These are phyloP conservation scores for Brachionus rubens DNA, from an alignment of 1,140 invertebrate species.

Conservation along the genomic window DNA sequence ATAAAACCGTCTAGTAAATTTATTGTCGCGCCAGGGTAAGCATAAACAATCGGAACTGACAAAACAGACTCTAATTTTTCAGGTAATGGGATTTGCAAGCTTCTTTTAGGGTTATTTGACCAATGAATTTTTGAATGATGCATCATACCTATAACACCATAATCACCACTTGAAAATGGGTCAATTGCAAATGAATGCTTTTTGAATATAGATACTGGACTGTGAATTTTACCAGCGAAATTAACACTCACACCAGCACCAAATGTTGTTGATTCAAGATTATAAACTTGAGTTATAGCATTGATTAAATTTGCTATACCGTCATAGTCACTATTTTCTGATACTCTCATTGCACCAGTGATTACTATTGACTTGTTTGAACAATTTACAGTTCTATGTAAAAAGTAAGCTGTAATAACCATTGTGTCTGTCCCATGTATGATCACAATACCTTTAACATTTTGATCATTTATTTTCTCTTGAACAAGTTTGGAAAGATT, in stretches of 20 bases:
- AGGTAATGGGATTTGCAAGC: conserved; percentile 10
- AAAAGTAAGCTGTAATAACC: conserved; percentile 44
- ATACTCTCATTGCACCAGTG: conserved; percentile 36
- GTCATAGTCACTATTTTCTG: conserved; percentile 37
- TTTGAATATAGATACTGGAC: conserved; percentile 18
- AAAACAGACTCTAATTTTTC: not conserved
- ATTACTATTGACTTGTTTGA: conserved; percentile 35
- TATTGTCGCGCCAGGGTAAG: not conserved
- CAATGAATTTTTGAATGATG: conserved; percentile 29
- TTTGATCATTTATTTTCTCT: conserved; percentile 29
- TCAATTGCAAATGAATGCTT: conserved; percentile 44
- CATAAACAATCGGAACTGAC: conserved; percentile 26
- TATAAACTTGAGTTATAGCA: conserved; percentile 40
- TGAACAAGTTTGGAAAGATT: conserved; percentile 28
- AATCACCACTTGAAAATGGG: conserved; percentile 28
- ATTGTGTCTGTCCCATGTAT: conserved; percentile 44
- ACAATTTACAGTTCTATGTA: conserved; percentile 12
- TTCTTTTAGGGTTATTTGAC: conserved; percentile 41
- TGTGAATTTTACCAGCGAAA: conserved; percentile 45
- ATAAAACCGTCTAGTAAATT: conserved; percentile 40
- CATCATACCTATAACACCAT: conserved; percentile 45
- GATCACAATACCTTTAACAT: conserved; percentile 34
- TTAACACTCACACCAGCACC: conserved; percentile 34
- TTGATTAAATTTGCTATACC: conserved; percentile 44
- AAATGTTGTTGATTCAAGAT: conserved; percentile 9